A percentile compares a stretch with the other conserved stretches of the same genome.
Conservation (phyloP, 2,797 vertebrate species). For the Glyptemys insculpta region DNA sequence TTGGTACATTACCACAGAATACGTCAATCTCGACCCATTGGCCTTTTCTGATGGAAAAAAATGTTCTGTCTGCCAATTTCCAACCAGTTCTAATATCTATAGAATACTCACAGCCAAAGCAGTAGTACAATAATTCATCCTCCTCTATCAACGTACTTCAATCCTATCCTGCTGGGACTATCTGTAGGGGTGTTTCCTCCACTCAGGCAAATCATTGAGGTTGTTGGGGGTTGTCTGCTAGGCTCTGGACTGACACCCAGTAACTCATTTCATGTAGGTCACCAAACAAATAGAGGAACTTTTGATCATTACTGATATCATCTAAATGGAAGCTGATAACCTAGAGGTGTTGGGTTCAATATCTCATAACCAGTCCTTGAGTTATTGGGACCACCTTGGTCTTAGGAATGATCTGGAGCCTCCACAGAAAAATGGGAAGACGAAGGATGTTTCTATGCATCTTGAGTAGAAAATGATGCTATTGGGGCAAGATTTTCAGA, state of each 20-base stretch:
- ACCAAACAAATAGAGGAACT: background rate
- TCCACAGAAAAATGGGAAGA: too few species aligned
- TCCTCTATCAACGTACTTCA: too few species aligned
- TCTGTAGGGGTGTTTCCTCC: too few species aligned
- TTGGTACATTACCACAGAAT: background rate
- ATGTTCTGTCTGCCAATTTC: background rate
- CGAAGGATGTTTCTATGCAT: too few species aligned
- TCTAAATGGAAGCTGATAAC: background rate
- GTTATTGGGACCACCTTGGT: too few species aligned
- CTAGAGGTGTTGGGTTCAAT: background rate
- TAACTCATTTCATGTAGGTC: background rate
- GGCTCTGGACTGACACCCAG: background rate
- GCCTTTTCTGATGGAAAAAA: background rate
- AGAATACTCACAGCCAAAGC: accelerated
- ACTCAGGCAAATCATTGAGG: background rate
- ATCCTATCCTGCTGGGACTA: too few species aligned
- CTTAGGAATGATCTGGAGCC: too few species aligned
- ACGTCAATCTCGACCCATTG: accelerated
- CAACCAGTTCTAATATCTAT: background rate
- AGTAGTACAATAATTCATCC: background rate
- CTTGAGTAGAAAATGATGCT: too few species aligned
- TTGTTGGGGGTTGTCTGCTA: background rate
- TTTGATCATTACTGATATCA: background rate
- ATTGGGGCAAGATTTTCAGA: too few species aligned
- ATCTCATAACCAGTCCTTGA: too few species aligned